These are phyloP conservation scores for Papilio machaon DNA, from an alignment of 1,140 invertebrate species.

Conservation along the genomic window DNA sequence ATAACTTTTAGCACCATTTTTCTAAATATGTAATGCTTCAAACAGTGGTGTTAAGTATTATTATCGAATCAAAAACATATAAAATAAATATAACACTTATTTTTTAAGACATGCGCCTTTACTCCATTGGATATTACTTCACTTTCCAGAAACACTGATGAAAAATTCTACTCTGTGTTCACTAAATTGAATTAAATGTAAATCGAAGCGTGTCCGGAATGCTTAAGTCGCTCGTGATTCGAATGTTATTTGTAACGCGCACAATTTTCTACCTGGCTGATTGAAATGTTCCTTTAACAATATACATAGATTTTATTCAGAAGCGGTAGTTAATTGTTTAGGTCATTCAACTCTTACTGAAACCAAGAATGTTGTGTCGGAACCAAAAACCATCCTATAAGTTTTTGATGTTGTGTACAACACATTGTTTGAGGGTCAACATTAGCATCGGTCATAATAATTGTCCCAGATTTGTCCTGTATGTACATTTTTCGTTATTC, in stretches of 20 bases:
- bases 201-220: constrained; percentile 13
- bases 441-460: too few relatives aligned
- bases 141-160: neutral
- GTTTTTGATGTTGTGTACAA: too few relatives aligned
- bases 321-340: neutral
- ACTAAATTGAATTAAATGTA: constrained; percentile 38
- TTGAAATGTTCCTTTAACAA: constrained; percentile 14
- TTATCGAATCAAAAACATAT: neutral
- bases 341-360: neutral
- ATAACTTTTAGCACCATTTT: too few relatives aligned
- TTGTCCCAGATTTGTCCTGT: too few relatives aligned
- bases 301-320: constrained; percentile 15
- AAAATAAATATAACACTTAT: neutral
- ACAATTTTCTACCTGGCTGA: constrained; percentile 9
- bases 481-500: too few relatives aligned
- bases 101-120: neutral
- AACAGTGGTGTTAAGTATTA: too few relatives aligned
- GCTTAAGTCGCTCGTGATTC: neutral
- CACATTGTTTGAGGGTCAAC: too few relatives aligned
- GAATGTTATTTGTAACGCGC: constrained; percentile 29
- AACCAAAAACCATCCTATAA: neutral
- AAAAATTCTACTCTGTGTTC: constrained; percentile 33
- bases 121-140: neutral
- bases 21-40: too few relatives aligned
- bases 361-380: neutral